Base-by-base conservation (phyloP, 2,113 vertebrate species). In the Varanus komodoensis region DNA sequence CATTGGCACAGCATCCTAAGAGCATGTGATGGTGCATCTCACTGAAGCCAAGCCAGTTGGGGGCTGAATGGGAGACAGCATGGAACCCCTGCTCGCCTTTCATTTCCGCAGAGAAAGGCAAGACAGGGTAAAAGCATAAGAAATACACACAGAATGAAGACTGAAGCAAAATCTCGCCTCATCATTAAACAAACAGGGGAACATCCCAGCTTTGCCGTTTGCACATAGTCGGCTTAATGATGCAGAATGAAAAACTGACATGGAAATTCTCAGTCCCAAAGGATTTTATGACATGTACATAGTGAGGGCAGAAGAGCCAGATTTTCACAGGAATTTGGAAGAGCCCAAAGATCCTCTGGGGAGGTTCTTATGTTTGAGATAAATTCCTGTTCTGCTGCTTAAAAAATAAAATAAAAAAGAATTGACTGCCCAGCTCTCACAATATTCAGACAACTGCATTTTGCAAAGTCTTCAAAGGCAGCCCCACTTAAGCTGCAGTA, bases 1-100 rank as follows among this genome's bases (percentile, higher is more conserved):
- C 50, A 67, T 0, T 38, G 17, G 27, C 17, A 2, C 21, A 1
- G 2, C 0, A 25, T 2, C 29, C 23, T 71, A 8, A 6, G 29
- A 8, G 29, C 27, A 71, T 29, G 32, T 71, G 69, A 32, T 71
- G 29, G 8, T 8, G 69, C 69, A 9, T 27, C 7, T 71, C 32
- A 8, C 69, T 32, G 69, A 71, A 71, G 69, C 69, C 29, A 71
- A 71, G 29, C 25, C 7, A 14, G 69, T 29, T 8, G 32, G 69
- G 69, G 27, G 8, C 69, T 71, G 69, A 11, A 32, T 29, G 27
- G 27, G 69, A 61, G 57, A 61, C 57, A 15, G 14, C 57, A 61
- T 61, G 57, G 57, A 61, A 61, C 12, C 57, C 11, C 57, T 61
- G 14, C 57, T 15, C 38, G 3, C 12, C 14, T 61, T 61, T 61